A percentile compares a stretch with the other conserved stretches of the same genome.
phyloP scores from a whole-genome alignment of 2,113 vertebrate genomes.

The Tretioscincus oriximinensis region DNA sequence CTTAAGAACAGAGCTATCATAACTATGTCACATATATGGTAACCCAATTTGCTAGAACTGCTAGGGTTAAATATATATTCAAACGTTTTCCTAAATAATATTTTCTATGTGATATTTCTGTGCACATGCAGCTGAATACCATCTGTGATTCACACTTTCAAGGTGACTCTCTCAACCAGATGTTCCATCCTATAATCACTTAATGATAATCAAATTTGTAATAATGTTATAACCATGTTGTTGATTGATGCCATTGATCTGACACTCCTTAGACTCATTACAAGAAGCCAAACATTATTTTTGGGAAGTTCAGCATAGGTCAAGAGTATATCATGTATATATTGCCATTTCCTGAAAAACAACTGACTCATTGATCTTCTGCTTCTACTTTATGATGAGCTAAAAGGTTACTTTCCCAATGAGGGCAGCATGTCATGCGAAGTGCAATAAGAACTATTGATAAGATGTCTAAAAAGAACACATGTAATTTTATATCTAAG shows the following conservation, averaged over 20 bases:
- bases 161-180: conserved; percentile 34
- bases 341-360: conserved; percentile 21
- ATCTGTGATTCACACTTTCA: not conserved
- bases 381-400: not conserved
- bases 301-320: not conserved
- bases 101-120: not conserved
- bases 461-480: not conserved
- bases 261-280: not conserved
- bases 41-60: not conserved
- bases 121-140: not conserved
- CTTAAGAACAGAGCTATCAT: too few relatives aligned
- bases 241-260: conserved; percentile 11
- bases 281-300: conserved; percentile 4
- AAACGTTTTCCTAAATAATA: fast-evolving
- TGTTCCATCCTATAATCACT: conserved; percentile 15
- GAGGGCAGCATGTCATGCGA: not conserved
- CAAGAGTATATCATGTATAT: not conserved
- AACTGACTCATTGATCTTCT: not conserved
- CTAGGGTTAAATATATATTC: not conserved
- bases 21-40: not conserved
- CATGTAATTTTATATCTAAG: conserved; percentile 9
- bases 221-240: conserved; percentile 30
- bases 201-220: conserved; percentile 7
- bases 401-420: conserved; percentile 27
- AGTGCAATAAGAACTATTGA: conserved; percentile 12